Evolutionary conservation across 2,797 vertebrate species (phyloP), one percentile per base, ranked within the genome.

Genomic region (Vespertilio murinus): DNA sequence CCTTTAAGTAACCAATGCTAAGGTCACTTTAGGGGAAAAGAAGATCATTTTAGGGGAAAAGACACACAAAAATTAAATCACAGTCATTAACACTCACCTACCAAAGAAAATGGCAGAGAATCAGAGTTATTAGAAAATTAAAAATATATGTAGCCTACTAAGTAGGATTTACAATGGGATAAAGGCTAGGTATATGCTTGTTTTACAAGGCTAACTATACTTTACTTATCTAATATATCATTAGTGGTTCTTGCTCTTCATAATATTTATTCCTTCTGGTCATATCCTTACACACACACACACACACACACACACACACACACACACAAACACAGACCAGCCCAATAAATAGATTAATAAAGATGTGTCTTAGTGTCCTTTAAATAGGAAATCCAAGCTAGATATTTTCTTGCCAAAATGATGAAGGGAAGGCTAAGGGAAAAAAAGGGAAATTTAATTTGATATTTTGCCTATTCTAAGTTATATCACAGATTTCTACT

Each of bases 111-210:
- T 97, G 94, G 98, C 97, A 98, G 98, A 98, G 98, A 98, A 98
- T 98, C 97, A 98, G 96, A 97, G 98, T 98, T 98, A 99, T 99
- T 98, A 99, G 98, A 98, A 99, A 99, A 99, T 99, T 99, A 99
- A 98, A 97, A 98, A 96, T 97, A 98, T 45, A 96, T 97, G 98
- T n/a, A 97, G 97, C 97, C 98, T 97, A 98, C 98, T 97, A 97
- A 98, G 98, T 97, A 98, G 92, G 97, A 97, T 97, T 98, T 98
- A 98, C 98, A 97, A 98, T 96, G 95, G 97, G 97, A 98, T 97
- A 98, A 98, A 98, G 97, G 98, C 98, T 99, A 98, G 97, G 97
- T 97, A 98, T 98, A 98, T 96, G 45, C 97, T 96, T 98, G 97
- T 97, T 98, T 97, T 96, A 97, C 96, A 98, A 98, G 96, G 30